These are phyloP conservation scores for Rhimphoctona megacephalus DNA, from an alignment of 2,888 invertebrate genomes.

Conservation along the genomic window DNA sequence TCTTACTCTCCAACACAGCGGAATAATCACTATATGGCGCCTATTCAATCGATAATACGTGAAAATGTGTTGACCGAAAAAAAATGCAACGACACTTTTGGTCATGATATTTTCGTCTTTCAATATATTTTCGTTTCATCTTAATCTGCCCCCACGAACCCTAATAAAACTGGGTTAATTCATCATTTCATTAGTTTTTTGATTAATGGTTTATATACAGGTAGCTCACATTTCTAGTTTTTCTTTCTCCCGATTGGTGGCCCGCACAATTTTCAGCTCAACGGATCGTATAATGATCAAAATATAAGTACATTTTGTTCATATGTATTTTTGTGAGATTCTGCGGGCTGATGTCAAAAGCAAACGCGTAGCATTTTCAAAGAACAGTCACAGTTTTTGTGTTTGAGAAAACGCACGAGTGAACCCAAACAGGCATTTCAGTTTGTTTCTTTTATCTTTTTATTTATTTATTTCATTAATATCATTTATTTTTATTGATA, in stretches of 20 bases:
- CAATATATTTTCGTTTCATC: slow-evolving; percentile 1
- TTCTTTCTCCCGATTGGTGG: not conserved
- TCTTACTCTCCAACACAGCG: not conserved
- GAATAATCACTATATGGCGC: slow-evolving; percentile 6
- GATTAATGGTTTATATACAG: not conserved
- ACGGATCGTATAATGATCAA: not conserved
- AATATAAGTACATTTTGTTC: not conserved
- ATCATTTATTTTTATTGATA: not conserved
- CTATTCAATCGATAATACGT: slow-evolving; percentile 8
- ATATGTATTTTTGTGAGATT: not conserved
- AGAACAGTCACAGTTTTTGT: not conserved
- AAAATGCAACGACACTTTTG: not conserved
- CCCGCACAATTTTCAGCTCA: not conserved
- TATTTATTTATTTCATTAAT: not conserved
- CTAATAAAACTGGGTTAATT: not conserved
- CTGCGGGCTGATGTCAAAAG: not conserved
- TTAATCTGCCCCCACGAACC: not conserved
- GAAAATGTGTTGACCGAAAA: not conserved
- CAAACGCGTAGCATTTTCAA: not conserved
- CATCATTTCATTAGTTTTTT: not conserved
- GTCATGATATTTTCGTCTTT: not conserved
- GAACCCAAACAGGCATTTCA: too few relatives aligned
- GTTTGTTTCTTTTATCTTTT: too few relatives aligned
- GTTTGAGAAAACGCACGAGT: not conserved
- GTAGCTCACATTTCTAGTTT: not conserved